phyloP scores from a whole-genome alignment of 1,140 invertebrate genomes.

The Drosophila baimaii region DNA sequence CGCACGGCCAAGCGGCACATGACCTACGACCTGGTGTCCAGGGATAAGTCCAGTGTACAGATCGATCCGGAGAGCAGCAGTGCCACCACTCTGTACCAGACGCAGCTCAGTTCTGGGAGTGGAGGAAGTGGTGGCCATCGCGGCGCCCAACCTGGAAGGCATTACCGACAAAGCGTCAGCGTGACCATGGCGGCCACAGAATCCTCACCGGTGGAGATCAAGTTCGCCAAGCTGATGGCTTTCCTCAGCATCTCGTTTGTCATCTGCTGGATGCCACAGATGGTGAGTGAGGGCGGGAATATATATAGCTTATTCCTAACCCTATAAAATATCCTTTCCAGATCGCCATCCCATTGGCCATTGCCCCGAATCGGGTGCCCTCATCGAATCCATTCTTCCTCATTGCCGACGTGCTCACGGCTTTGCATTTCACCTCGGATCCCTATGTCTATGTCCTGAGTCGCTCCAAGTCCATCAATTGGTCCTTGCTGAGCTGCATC shows the following conservation, averaged over 20 bases:
- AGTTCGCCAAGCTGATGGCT: slow-evolving; percentile 93
- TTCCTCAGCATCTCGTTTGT: slow-evolving; percentile 92
- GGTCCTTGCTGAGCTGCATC: slow-evolving; percentile 71
- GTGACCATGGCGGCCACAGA: slow-evolving; percentile 81
- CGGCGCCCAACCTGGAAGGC: slow-evolving; percentile 56
- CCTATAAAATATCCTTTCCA: slow-evolving; percentile 61
- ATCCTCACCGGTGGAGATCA: slow-evolving; percentile 91
- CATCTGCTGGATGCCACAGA: slow-evolving; percentile 93
- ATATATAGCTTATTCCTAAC: too few relatives aligned
- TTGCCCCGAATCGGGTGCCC: slow-evolving; percentile 78
- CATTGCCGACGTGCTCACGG: slow-evolving; percentile 90
- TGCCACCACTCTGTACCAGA: slow-evolving; percentile 74
- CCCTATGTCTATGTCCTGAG: slow-evolving; percentile 92
- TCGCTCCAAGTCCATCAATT: slow-evolving; percentile 84
- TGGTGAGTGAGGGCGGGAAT: slow-evolving; percentile 88
- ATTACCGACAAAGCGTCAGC: slow-evolving; percentile 75
- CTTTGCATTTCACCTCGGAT: slow-evolving; percentile 92
- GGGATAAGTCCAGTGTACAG: slow-evolving; percentile 64
- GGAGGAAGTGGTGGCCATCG: slow-evolving; percentile 36
- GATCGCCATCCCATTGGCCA: slow-evolving; percentile 89
- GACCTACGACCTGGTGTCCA: slow-evolving; percentile 74
- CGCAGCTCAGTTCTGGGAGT: slow-evolving; percentile 53
- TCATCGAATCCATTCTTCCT: slow-evolving; percentile 70
- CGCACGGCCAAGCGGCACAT: slow-evolving; percentile 71
- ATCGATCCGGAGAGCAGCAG: slow-evolving; percentile 78